Conservation (phyloP, 2,797 vertebrate genomes). For the Halcyon chelicuti region DNA sequence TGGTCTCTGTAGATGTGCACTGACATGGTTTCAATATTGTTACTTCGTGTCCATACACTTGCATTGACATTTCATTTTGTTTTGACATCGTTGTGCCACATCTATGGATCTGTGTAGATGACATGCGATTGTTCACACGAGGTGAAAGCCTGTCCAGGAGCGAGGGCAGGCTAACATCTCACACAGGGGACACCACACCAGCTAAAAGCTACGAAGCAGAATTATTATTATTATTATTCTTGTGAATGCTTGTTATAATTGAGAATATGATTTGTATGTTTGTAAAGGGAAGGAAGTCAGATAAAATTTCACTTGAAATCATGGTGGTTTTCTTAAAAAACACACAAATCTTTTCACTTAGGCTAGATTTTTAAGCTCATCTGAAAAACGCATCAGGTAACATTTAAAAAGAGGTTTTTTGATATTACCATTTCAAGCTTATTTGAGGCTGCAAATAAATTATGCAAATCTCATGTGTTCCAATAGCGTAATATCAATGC, state of each 20-base stretch:
- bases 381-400: not conserved
- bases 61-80: conserved; percentile 35
- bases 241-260: not conserved
- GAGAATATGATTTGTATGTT: not conserved
- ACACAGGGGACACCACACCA: not conserved
- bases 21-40: conserved; percentile 11
- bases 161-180: not conserved
- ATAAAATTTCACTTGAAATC: not conserved
- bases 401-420: not conserved
- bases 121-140: not conserved
- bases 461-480: not conserved
- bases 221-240: not conserved
- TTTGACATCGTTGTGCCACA: not conserved
- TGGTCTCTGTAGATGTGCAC: conserved; percentile 3
- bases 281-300: not conserved
- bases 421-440: not conserved
- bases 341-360: not conserved
- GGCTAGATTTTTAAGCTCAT: not conserved
- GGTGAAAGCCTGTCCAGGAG: not conserved
- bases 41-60: not conserved
- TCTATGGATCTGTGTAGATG: not conserved
- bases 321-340: not conserved
- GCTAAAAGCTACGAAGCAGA: not conserved
- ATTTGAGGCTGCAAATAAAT: not conserved
- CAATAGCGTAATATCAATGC: not conserved